Percentiles rank a stretch among this genome's conserved stretches.
These are phyloP conservation scores for Embiotoca jacksoni DNA, from an alignment of 2,113 vertebrate species.

Conservation along the genomic window DNA sequence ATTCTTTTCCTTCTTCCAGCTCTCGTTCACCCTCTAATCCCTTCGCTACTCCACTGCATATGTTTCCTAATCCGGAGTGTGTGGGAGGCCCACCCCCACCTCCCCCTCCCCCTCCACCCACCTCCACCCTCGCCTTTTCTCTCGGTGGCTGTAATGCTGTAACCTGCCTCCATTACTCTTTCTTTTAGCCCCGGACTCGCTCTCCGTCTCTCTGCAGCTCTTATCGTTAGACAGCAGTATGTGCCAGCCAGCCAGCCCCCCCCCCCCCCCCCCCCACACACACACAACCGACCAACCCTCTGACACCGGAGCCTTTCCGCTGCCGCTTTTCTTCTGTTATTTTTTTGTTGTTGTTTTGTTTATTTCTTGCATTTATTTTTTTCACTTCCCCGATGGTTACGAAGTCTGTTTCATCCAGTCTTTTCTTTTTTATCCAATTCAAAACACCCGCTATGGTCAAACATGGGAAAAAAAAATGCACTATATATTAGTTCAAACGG, in stretches of 20 bases:
- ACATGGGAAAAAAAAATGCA: no score
- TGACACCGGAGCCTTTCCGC: constrained; percentile 29
- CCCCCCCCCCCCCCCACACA: not conserved
- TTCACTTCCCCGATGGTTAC: not conserved
- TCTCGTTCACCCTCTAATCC: constrained; percentile 79
- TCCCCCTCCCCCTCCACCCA: not conserved
- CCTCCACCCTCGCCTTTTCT: constrained; percentile 61
- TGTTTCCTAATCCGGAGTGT: constrained; percentile 85
- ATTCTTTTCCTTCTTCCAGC: constrained; percentile 73
- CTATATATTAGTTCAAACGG: not conserved
- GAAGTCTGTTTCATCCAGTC: not conserved
- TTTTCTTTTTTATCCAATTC: no score
- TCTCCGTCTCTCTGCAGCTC: constrained; percentile 41
- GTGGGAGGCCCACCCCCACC: constrained; percentile 67
- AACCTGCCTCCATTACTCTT: constrained; percentile 68
- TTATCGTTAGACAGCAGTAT: constrained; percentile 54
- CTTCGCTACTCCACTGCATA: constrained; percentile 79
- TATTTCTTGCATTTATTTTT: not conserved
- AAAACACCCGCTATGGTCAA: no score
- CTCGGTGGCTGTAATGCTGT: constrained; percentile 71
- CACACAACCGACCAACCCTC: constrained; percentile 18
- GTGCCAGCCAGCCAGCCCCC: constrained; percentile 3
- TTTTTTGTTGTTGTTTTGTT: not conserved
- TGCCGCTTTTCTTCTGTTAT: constrained; percentile 6
- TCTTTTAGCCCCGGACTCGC: constrained; percentile 42